These are phyloP conservation scores for Sprattus sprattus DNA, from an alignment of 2,113 vertebrate species.

Conservation along the genomic window DNA sequence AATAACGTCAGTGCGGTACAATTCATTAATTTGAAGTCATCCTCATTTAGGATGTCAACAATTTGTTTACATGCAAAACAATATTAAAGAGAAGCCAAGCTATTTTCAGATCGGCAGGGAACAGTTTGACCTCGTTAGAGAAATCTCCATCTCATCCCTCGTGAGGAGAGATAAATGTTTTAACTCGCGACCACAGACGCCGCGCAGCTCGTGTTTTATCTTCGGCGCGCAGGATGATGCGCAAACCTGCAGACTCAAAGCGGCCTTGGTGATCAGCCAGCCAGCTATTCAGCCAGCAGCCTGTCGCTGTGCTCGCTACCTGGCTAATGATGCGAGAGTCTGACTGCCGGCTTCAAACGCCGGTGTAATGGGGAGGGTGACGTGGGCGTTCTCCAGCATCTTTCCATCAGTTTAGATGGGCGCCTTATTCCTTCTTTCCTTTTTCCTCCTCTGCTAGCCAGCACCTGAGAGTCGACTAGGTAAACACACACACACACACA, in stretches of 20 bases:
- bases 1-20: background rate
- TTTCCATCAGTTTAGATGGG: conserved; percentile 26
- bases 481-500: conserved; percentile 23
- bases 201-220: background rate
- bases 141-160: background rate
- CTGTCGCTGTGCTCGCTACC: background rate
- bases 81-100: background rate
- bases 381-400: conserved; percentile 7
- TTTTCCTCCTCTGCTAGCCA: background rate
- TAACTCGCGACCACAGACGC: background rate
- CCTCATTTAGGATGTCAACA: background rate
- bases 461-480: background rate
- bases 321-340: conserved; percentile 11
- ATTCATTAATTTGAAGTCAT: background rate
- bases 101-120: background rate
- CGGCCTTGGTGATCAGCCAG: background rate
- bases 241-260: conserved; percentile 14
- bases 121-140: background rate
- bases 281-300: background rate
- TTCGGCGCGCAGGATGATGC: background rate
- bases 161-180: background rate
- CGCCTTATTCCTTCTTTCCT: conserved; percentile 20
- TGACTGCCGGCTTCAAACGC: conserved; percentile 19
- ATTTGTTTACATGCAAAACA: background rate
- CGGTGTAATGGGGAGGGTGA: background rate